Percentiles rank a stretch among this genome's conserved stretches.
These are phyloP conservation scores for Hirtodrosophila trivittata DNA, from an alignment of 2,888 invertebrate genomes.

Conservation along the genomic window DNA sequence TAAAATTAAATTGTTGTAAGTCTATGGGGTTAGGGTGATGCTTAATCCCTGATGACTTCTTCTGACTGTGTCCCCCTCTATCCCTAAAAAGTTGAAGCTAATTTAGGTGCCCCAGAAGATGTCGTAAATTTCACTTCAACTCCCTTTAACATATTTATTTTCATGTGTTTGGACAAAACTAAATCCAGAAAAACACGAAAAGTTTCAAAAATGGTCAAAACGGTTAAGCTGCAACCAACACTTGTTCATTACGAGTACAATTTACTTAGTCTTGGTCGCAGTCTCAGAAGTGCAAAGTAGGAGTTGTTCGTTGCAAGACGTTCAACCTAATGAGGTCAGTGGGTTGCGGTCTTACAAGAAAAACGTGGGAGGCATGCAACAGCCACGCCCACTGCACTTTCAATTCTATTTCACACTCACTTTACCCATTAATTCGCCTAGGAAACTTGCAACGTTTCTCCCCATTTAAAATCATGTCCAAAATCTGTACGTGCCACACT, in stretches of 20 bases:
- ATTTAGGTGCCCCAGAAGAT: too few relatives aligned
- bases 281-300: slow-evolving; percentile 14
- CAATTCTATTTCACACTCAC: not conserved
- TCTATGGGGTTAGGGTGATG: not conserved
- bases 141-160: too few relatives aligned
- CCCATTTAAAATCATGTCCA: slow-evolving; percentile 32
- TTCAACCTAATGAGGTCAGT: slow-evolving; percentile 29
- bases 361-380: too few relatives aligned
- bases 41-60: slow-evolving; percentile 1
- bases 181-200: too few relatives aligned
- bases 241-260: slow-evolving; percentile 15
- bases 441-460: slow-evolving; percentile 34
- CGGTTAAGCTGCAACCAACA: not conserved
- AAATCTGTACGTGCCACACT: slow-evolving; percentile 44
- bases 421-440: slow-evolving; percentile 8
- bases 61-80: not conserved
- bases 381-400: not conserved
- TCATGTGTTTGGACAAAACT: too few relatives aligned
- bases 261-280: slow-evolving; percentile 16
- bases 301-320: slow-evolving; percentile 18
- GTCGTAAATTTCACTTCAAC: too few relatives aligned
- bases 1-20: slow-evolving; percentile 48
- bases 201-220: not conserved
- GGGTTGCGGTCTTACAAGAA: not conserved
- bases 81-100: too few relatives aligned